Percentiles rank a stretch among this genome's conserved stretches.
Conservation (phyloP, 2,113 vertebrate species). For the Microcebus griseorufus region DNA sequence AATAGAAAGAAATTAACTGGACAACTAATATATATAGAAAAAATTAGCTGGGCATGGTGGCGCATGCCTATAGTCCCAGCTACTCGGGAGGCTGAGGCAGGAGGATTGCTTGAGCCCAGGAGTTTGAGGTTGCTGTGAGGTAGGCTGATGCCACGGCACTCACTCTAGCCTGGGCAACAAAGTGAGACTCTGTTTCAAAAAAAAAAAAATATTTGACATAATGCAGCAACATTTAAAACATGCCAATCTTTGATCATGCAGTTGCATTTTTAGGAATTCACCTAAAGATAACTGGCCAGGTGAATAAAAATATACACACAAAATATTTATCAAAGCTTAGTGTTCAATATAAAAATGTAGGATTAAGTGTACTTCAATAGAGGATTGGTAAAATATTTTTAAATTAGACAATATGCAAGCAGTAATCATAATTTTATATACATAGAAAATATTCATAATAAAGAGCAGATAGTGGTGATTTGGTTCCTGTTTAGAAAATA, state of each 20-base stretch:
- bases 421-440: not conserved
- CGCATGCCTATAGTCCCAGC: too few relatives aligned
- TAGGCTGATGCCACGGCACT: too few relatives aligned
- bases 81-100: too few relatives aligned
- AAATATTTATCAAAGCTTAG: not conserved
- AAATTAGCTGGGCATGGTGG: too few relatives aligned
- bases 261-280: not conserved
- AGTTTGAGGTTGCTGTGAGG: too few relatives aligned
- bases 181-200: too few relatives aligned
- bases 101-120: too few relatives aligned
- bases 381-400: not conserved
- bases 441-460: not conserved
- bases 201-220: not conserved
- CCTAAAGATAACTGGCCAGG: not conserved
- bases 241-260: not conserved
- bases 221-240: constrained; percentile 13
- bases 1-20: too few relatives aligned
- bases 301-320: not conserved
- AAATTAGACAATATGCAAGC: not conserved
- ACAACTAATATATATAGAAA: too few relatives aligned
- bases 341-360: not conserved
- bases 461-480: not conserved
- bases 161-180: too few relatives aligned
- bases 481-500: not conserved
- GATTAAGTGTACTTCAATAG: not conserved